Evolutionary conservation across 2,888 invertebrate species (phyloP), one percentile per base, ranked within the genome.

Genomic region (Apamea crenata): DNA sequence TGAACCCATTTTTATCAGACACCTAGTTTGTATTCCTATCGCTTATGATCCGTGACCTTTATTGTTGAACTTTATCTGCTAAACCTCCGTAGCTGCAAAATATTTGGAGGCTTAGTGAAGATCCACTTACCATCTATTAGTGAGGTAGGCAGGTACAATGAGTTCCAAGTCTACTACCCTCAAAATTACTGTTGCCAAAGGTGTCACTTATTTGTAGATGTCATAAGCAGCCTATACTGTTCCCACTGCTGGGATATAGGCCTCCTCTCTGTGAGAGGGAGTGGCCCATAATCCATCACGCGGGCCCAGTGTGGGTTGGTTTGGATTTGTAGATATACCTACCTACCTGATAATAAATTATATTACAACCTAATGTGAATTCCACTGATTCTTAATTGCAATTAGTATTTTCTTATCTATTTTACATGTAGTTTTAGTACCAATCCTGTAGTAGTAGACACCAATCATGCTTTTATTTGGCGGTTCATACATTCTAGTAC

Each of bases 1-100:
- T 71, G 25, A 25, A 36, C 12, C 21, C 32, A 77, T 86, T 71
- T 73, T 67, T 74, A 67, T 70, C n/a, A 50, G 40, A 70, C 63
- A 73, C 8, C 61, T 80, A 44, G 12, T 29, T 79, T 77, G 59
- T 77, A 56, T 77, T 40, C 36, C 32, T 61, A 67, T 63, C 32
- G n/a, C 53, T 56, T 67, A 29, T 78, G 66, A 67, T 78, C 18
- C 18, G 29, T 56, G 53, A 78, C 29, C 4, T 8, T 16, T n/a
- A n/a, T n/a, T n/a, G n/a, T n/a, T n/a, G n/a, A 56, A 76, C 47
- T 25, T 2, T 53, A 40, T 71, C 18, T 36, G 44, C 7, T 32
- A 56, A 53, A 47, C 18, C 25, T 29, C 25, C 2, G 12, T 25
- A 61, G 1, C 44, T 36, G 36, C 21, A 61, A 29, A 36, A 61